Percentiles rank a stretch among this genome's conserved stretches.
Conservation (phyloP, 2,113 vertebrate genomes). For the Megaceryle torquata region DNA sequence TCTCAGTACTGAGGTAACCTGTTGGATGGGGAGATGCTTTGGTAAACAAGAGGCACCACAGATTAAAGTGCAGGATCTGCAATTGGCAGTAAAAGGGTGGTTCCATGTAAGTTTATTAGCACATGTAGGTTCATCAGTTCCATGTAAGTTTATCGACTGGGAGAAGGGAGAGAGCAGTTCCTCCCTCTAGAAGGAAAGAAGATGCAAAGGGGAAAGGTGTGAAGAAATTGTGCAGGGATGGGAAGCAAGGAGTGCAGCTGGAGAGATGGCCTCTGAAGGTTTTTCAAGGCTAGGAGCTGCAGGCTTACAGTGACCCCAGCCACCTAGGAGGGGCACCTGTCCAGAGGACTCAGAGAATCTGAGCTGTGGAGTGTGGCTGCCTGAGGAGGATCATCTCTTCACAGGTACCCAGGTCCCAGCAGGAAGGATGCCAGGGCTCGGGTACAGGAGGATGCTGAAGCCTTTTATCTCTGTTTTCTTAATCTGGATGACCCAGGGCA, state of each 20-base stretch:
- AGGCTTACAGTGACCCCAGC: background rate
- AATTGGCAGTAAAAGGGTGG: background rate
- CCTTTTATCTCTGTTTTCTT: background rate
- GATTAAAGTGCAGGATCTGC: background rate
- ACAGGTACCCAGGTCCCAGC: background rate
- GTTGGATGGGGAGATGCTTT: background rate
- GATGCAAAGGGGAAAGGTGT: background rate
- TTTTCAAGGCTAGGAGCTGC: background rate
- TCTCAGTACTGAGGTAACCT: background rate
- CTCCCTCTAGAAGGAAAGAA: background rate
- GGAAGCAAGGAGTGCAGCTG: background rate
- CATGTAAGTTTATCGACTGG: background rate
- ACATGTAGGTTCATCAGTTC: too few species aligned
- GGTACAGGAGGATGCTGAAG: background rate
- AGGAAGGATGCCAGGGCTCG: background rate
- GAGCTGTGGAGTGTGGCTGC: background rate
- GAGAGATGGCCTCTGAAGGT: background rate
- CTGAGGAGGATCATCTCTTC: rapidly evolving
- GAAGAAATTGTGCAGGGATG: background rate
- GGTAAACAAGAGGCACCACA: background rate
- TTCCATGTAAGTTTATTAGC: background rate
- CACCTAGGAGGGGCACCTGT: background rate
- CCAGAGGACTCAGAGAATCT: background rate
- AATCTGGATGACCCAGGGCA: background rate
- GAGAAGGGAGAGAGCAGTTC: background rate